Evolutionary conservation across 2,888 invertebrate genomes (phyloP).

Genomic region (Chrysomela aeneicollis): DNA sequence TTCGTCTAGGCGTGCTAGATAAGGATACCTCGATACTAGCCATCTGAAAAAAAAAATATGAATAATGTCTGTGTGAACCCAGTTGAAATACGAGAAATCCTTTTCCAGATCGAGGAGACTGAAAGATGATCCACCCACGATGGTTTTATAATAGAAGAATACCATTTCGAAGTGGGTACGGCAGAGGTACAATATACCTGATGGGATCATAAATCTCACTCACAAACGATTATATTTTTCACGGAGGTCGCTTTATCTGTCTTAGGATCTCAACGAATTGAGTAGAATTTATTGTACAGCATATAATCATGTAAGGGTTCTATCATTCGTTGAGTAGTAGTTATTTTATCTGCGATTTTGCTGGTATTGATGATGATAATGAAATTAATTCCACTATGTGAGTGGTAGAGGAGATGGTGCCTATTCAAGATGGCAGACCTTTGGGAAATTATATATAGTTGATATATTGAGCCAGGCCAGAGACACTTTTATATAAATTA

Average conservation of each 20-base stretch:
- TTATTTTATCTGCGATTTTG: no score
- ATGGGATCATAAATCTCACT: neutral
- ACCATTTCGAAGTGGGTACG: neutral
- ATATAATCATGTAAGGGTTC: no score
- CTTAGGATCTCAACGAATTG: neutral
- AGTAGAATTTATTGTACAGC: no score
- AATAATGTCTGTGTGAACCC: neutral
- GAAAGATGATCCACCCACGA: neutral
- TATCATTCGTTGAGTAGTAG: no score
- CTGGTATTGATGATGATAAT: no score
- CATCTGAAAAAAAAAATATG: slow-evolving; percentile 74
- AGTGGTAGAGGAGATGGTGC: no score
- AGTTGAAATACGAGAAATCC: neutral
- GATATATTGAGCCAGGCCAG: no score
- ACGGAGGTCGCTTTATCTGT: neutral
- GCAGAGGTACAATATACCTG: neutral
- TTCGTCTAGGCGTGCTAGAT: slow-evolving; percentile 69
- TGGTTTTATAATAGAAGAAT: neutral
- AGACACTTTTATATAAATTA: no score
- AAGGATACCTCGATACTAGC: slow-evolving; percentile 85
- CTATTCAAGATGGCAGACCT: no score
- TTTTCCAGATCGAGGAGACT: neutral
- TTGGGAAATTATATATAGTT: no score
- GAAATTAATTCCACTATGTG: no score
- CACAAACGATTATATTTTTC: neutral